Percentiles rank a stretch among this genome's conserved stretches.
Conservation (phyloP, 2,797 vertebrate species). For the Pseudocheirus occidentalis region DNA sequence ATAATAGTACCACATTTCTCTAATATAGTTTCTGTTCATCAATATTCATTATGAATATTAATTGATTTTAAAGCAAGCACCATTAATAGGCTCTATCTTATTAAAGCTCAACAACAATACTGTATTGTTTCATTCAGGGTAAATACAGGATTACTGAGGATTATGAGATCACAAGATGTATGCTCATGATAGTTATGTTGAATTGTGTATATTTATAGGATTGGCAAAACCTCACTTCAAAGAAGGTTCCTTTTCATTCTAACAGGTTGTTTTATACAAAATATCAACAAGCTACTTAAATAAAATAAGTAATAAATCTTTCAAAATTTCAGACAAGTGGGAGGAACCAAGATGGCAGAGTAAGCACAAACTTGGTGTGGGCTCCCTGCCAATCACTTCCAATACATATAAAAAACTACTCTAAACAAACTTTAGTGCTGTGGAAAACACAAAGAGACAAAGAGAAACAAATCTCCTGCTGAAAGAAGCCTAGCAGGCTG, state of each 20-base stretch:
- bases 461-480: no score
- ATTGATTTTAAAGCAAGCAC: not conserved
- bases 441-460: no score
- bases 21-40: not conserved
- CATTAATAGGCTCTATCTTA: not conserved
- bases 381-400: no score
- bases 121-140: not conserved
- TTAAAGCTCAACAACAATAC: not conserved
- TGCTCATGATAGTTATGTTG: not conserved
- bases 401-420: no score
- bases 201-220: not conserved
- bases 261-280: constrained; percentile 53
- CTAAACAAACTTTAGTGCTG: no score
- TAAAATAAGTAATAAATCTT: constrained; percentile 60
- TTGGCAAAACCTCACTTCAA: constrained; percentile 15
- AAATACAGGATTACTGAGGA: not conserved
- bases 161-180: not conserved
- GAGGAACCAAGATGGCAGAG: no score
- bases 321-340: not conserved
- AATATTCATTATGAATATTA: not conserved
- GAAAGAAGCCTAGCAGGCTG: no score
- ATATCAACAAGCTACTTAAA: constrained; percentile 52
- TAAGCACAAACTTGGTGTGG: no score
- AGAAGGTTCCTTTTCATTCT: not conserved
- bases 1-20: not conserved